phyloP scores from a whole-genome alignment of 2,113 vertebrate species.

The Tetraodon nigroviridis region DNA sequence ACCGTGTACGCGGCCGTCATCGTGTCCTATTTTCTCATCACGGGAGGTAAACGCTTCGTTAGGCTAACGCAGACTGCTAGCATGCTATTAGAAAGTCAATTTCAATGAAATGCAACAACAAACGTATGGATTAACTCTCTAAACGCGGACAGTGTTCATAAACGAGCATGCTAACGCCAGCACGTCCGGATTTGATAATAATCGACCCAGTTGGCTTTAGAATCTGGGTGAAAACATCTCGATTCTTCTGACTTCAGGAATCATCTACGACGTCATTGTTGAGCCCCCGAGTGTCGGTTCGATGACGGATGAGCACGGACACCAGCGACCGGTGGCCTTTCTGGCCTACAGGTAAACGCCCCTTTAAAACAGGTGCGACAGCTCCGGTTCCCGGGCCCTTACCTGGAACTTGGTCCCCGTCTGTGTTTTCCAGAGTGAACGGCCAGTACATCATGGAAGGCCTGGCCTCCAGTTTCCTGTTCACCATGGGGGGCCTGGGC shows the following conservation, averaged over 20 bases:
- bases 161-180: too few relatives aligned
- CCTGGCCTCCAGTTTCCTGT: conserved; percentile 95
- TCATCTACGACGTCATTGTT: conserved; percentile 99
- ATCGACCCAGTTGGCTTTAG: too few relatives aligned
- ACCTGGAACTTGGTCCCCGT: too few relatives aligned
- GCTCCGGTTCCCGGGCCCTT: too few relatives aligned
- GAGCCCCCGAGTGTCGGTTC: conserved; percentile 97
- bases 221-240: not conserved
- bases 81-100: too few relatives aligned
- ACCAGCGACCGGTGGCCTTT: conserved; percentile 96
- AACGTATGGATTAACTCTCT: too few relatives aligned
- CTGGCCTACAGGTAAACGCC: conserved; percentile 91
- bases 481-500: conserved; percentile 97
- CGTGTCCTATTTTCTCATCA: conserved; percentile 98
- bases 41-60: conserved; percentile 81
- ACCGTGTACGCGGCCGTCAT: conserved; percentile 95
- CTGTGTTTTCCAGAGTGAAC: conserved; percentile 80
- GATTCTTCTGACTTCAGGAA: conserved; percentile 71
- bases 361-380: not conserved
- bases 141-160: too few relatives aligned
- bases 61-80: conserved; percentile 31
- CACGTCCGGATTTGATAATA: too few relatives aligned
- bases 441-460: conserved; percentile 99
- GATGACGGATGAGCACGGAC: conserved; percentile 97
- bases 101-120: too few relatives aligned